Base-by-base conservation (phyloP, 2,113 vertebrate genomes). In the Fregetta grallaria region DNA sequence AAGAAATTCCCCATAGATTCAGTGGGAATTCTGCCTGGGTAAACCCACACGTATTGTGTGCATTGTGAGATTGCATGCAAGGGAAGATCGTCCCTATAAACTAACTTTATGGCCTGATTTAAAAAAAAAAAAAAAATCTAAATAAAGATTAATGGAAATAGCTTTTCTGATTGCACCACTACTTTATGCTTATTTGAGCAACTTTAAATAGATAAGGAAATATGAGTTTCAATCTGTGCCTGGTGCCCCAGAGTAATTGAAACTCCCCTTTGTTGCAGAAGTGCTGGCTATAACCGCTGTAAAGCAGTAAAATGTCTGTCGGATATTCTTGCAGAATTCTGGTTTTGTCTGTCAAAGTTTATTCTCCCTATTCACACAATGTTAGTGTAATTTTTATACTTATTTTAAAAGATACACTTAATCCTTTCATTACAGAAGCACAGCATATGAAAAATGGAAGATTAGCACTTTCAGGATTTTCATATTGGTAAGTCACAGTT, bases 171-270 rank as follows among this genome's bases (percentile, higher is more conserved):
- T 97, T 96, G 92, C 92, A 80, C 88, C 93, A 97, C 68, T 88
- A 40, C 68, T 96, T 96, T 96, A 56, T 97, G 95, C 94, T 97
- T 96, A 86, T 97, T 96, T 96, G 85, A 97, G 96, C 95, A 97
- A 96, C 88, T 94, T 95, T 93, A 83, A 90, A 90, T 84, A 97
- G 97, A 97, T 97, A 97, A 97, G 95, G 70, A 95, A 96, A 92
- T 95, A 88, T 6, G 80, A 97, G 92, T 95, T 97, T 97, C 88
- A 94, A 55, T 95, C 93, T 94, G 94, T 96, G 95, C 94, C 97
- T 97, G 95, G 90, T 96, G 96, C 96, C 82, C 91, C 78, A 93
- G 95, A 95, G 92, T 92, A 96, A 87, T 19, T 94, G 91, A 91
- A 97, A 97, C 94, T 97, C 97, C 97, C 90, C 71, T 96, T 95